phyloP scores from a whole-genome alignment of 1,140 invertebrate genomes.

The Papilio polyxenes region DNA sequence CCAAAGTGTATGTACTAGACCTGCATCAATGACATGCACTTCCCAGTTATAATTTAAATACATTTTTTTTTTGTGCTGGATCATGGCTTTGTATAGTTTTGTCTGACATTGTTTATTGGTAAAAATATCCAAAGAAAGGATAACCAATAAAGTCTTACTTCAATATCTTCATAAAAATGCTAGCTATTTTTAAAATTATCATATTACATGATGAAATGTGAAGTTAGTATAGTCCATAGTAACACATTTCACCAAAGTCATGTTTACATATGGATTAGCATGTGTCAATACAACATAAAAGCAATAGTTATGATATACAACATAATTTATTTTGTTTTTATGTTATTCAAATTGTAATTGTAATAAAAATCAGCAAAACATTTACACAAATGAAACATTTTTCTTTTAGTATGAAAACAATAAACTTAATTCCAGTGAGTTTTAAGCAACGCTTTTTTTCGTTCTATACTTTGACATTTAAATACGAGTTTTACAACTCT shows the following conservation, averaged over 20 bases:
- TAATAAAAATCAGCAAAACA: not conserved
- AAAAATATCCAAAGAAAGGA: not conserved
- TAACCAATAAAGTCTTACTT: not conserved
- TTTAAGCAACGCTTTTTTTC: slow-evolving; percentile 3
- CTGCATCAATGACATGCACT: too few species aligned
- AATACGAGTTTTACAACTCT: slow-evolving; percentile 33
- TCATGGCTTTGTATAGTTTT: not conserved
- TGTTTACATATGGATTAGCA: slow-evolving; percentile 4
- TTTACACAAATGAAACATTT: not conserved
- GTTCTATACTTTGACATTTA: slow-evolving; percentile 33
- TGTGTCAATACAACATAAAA: not conserved
- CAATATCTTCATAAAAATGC: not conserved
- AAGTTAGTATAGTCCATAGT: not conserved
- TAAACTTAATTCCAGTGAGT: not conserved
- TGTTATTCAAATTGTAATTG: not conserved
- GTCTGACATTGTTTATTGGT: not conserved
- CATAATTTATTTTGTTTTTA: not conserved
- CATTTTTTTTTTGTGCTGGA: too few species aligned
- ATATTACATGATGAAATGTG: not conserved
- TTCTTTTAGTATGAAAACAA: not conserved
- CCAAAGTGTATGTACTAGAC: too few species aligned
- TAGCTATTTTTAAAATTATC: not conserved
- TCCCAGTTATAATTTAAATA: too few species aligned
- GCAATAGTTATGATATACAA: not conserved
- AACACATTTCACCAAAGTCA: not conserved